phyloP scores from a whole-genome alignment of 2,888 invertebrate genomes.

The Serripes groenlandicus region DNA sequence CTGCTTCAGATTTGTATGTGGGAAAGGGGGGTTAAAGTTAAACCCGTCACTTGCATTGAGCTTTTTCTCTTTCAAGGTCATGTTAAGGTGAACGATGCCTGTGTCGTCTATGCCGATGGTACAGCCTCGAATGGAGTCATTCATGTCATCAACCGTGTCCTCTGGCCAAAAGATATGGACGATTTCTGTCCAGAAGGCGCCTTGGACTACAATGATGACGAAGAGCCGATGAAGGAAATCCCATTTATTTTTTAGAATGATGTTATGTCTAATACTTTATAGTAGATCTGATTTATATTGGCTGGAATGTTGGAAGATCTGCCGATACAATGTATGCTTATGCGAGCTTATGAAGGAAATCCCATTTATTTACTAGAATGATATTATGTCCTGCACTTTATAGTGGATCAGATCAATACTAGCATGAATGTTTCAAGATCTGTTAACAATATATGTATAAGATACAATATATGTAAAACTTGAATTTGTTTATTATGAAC shows the following conservation, averaged over 20 bases:
- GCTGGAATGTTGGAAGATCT: no score
- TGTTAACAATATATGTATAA: no score
- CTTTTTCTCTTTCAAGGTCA: no score
- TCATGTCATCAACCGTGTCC: conserved; percentile 50
- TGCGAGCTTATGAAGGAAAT: background rate
- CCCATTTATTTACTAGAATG: background rate
- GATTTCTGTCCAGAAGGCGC: conserved; percentile 29
- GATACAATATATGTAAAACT: no score
- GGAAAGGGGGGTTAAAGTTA: no score
- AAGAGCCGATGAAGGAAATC: background rate
- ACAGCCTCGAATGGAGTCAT: conserved; percentile 55
- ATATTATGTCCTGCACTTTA: background rate
- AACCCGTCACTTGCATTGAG: no score
- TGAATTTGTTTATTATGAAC: no score
- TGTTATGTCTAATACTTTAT: background rate
- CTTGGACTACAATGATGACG: background rate
- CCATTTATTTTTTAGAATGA: background rate
- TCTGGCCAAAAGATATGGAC: conserved; percentile 33
- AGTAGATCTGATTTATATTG: no score
- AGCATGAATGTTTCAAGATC: no score
- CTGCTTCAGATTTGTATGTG: no score
- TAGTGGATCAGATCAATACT: background rate
- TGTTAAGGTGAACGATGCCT: conserved; percentile 35
- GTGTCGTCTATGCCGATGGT: conserved; percentile 44
- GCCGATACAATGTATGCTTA: no score